Evolutionary conservation across 2,888 invertebrate genomes (phyloP).

Genomic region (Margaritifera margaritifera): DNA sequence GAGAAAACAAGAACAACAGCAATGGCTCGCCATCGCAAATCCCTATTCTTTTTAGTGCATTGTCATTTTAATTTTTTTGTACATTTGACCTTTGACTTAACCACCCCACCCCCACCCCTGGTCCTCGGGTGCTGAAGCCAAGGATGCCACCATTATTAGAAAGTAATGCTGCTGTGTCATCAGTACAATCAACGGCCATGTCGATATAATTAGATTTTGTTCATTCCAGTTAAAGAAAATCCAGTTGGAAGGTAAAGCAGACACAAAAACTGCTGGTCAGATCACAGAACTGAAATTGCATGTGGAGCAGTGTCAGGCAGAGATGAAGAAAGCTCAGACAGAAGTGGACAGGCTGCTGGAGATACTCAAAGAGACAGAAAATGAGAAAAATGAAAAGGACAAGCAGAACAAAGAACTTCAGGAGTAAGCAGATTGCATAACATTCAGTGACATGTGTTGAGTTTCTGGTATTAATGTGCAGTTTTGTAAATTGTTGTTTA

Average conservation of each 20-base stretch:
- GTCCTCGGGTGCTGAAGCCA: no score
- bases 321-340: constrained; percentile 53
- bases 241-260: constrained; percentile 20
- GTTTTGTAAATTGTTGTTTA: background rate
- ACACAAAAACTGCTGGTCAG: constrained; percentile 35
- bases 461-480: background rate
- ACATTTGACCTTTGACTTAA: no score
- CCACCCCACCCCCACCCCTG: no score
- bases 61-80: no score
- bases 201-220: background rate
- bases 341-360: constrained; percentile 74
- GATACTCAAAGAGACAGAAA: constrained; percentile 72
- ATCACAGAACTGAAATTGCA: constrained; percentile 35
- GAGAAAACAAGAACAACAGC: no score
- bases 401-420: constrained; percentile 68
- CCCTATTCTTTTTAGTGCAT: no score
- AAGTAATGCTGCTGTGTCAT: no score
- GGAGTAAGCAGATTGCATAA: constrained; percentile 58
- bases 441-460: background rate
- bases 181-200: background rate
- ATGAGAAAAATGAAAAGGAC: constrained; percentile 70
- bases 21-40: no score
- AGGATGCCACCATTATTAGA: no score
- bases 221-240: constrained; percentile 30
- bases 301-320: constrained; percentile 48